Evolutionary conservation across 2,888 invertebrate species (phyloP).

Genomic region (Patella caerulea): DNA sequence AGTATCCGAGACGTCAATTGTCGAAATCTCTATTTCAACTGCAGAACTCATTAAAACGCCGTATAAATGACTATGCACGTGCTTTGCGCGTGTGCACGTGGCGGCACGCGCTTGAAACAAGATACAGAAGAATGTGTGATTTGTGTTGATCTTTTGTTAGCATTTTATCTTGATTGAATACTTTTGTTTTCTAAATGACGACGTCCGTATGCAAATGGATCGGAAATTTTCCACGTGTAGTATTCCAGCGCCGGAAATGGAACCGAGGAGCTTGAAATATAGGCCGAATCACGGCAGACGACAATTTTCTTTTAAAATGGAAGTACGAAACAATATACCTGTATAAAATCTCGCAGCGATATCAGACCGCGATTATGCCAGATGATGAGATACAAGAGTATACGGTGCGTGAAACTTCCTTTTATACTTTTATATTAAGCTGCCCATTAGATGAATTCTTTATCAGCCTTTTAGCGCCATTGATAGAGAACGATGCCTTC

Average conservation of each 20-base stretch:
- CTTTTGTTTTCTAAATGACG: slow-evolving; percentile 8
- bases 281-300: not conserved
- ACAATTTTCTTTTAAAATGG: slow-evolving; percentile 4
- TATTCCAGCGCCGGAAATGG: not conserved
- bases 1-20: too few relatives aligned
- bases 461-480: too few relatives aligned
- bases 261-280: slow-evolving; percentile 3
- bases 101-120: not conserved
- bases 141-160: slow-evolving; percentile 9
- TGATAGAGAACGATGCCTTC: too few relatives aligned
- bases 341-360: not conserved
- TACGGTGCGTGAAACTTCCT: too few relatives aligned
- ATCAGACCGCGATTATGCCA: too few relatives aligned
- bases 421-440: too few relatives aligned
- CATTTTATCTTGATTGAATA: slow-evolving; percentile 12
- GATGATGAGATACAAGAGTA: too few relatives aligned
- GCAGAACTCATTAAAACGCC: too few relatives aligned
- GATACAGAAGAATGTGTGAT: slow-evolving; percentile 7
- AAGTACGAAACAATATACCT: slow-evolving; percentile 2
- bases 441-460: too few relatives aligned
- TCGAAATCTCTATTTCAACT: too few relatives aligned
- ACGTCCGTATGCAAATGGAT: slow-evolving; percentile 9
- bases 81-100: slow-evolving; percentile 3
- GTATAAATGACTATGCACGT: not conserved
- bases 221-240: slow-evolving; percentile 6